phyloP scores from a whole-genome alignment of 2,888 invertebrate species.

The Andrena chrysosceles region DNA sequence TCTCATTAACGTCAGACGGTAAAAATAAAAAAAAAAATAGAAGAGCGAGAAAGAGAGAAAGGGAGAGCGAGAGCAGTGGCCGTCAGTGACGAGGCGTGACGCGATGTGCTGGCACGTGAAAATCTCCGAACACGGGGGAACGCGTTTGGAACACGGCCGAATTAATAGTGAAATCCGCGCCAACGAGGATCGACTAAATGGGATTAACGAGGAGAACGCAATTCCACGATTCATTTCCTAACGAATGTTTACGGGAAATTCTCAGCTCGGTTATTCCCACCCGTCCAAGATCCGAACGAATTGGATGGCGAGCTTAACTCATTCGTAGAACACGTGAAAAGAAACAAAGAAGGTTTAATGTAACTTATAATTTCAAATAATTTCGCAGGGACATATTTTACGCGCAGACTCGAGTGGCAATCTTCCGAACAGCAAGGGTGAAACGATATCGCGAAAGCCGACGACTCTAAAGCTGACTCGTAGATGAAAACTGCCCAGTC shows the following conservation, averaged over 20 bases:
- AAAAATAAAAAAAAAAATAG: constrained; percentile 53
- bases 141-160: constrained; percentile 44
- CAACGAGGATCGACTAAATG: constrained; percentile 14
- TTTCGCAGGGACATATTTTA: background rate
- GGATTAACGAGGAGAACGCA: constrained; percentile 21
- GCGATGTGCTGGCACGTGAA: constrained; percentile 53
- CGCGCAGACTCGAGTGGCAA: background rate
- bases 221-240: constrained; percentile 9
- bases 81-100: constrained; percentile 59
- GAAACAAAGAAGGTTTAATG: too few species aligned
- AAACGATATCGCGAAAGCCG: background rate
- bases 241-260: constrained; percentile 12
- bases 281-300: too few species aligned
- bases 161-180: constrained; percentile 48
- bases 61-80: constrained; percentile 2
- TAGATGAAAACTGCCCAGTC: constrained; percentile 28
- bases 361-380: too few species aligned
- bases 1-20: constrained; percentile 69
- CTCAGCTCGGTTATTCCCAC: background rate
- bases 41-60: constrained; percentile 4
- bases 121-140: constrained; percentile 34
- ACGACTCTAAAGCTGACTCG: background rate
- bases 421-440: background rate
- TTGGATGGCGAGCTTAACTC: too few species aligned
- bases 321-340: too few species aligned